These are phyloP conservation scores for Vireo griseus DNA, from an alignment of 2,797 vertebrate species.

Conservation along the genomic window DNA sequence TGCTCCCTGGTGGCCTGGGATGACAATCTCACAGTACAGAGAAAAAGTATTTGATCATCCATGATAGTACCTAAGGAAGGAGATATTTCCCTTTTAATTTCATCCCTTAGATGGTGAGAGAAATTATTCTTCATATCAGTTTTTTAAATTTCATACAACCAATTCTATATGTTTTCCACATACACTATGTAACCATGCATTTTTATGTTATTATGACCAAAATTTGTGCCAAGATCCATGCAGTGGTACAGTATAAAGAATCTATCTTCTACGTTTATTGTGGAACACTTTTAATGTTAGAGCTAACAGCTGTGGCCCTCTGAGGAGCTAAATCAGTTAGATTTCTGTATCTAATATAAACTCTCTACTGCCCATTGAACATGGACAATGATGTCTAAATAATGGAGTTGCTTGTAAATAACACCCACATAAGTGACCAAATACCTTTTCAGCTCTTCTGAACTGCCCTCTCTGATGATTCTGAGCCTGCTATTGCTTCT, in stretches of 20 bases:
- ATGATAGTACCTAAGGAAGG: not conserved
- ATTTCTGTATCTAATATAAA: not conserved
- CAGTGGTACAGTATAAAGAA: not conserved
- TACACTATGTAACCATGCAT: not conserved
- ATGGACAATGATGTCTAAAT: not conserved
- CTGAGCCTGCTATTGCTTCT: not conserved
- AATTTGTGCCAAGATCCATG: not conserved
- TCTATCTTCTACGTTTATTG: not conserved
- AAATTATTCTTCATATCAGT: not conserved
- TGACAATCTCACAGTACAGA: not conserved
- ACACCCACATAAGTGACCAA: accelerated
- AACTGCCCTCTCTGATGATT: not conserved
- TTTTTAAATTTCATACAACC: not conserved
- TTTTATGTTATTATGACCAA: not conserved
- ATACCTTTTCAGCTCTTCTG: not conserved
- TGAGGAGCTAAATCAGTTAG: not conserved
- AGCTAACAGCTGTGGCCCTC: not conserved
- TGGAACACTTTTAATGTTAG: not conserved
- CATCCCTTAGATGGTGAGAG: not conserved
- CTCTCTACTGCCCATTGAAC: not conserved
- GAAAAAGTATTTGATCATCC: not conserved
- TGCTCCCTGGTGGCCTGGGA: slow-evolving; percentile 21
- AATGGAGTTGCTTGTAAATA: not conserved
- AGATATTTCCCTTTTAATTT: not conserved
- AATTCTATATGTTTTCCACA: not conserved